Percentiles rank a stretch among this genome's conserved stretches.
These are phyloP conservation scores for Lasioglossum morio DNA, from an alignment of 2,888 invertebrate genomes.

Conservation along the genomic window DNA sequence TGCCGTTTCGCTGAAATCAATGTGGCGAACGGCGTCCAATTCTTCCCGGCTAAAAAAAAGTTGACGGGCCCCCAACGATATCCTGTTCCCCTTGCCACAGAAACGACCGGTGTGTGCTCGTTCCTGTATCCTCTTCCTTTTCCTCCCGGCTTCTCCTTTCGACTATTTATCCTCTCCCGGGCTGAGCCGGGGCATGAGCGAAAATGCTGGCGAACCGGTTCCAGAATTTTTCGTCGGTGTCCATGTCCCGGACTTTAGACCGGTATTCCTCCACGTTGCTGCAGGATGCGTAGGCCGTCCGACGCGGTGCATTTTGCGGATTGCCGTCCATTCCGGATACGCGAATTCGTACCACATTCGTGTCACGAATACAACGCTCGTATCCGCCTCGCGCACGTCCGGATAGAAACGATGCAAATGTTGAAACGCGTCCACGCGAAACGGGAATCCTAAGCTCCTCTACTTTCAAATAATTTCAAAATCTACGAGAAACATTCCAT, in stretches of 20 bases:
- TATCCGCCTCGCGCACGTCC: constrained; percentile 30
- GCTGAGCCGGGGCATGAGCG: constrained; percentile 50
- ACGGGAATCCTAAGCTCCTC: not conserved
- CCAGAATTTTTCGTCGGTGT: constrained; percentile 69
- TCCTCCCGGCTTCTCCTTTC: constrained; percentile 43
- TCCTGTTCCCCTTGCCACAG: constrained; percentile 18
- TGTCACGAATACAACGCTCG: constrained; percentile 28
- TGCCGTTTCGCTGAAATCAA: not conserved
- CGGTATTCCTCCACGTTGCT: constrained; percentile 65
- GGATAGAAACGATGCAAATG: constrained; percentile 25
- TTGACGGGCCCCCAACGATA: not conserved
- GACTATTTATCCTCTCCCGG: constrained; percentile 51
- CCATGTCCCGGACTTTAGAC: constrained; percentile 72
- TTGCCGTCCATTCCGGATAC: constrained; percentile 47
- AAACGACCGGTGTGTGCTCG: constrained; percentile 16
- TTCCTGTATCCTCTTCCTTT: constrained; percentile 39
- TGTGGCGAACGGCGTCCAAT: not conserved
- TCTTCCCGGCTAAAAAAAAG: not conserved
- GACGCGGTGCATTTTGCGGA: constrained; percentile 54
- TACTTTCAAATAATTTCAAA: not conserved
- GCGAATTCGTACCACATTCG: constrained; percentile 54
- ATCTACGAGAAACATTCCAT: not conserved
- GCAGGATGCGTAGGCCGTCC: constrained; percentile 64
- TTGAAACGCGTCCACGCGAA: constrained; percentile 10
- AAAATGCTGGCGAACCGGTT: constrained; percentile 71